Evolutionary conservation across 1,140 invertebrate genomes (phyloP).

Genomic region (Aphis craccivora): DNA sequence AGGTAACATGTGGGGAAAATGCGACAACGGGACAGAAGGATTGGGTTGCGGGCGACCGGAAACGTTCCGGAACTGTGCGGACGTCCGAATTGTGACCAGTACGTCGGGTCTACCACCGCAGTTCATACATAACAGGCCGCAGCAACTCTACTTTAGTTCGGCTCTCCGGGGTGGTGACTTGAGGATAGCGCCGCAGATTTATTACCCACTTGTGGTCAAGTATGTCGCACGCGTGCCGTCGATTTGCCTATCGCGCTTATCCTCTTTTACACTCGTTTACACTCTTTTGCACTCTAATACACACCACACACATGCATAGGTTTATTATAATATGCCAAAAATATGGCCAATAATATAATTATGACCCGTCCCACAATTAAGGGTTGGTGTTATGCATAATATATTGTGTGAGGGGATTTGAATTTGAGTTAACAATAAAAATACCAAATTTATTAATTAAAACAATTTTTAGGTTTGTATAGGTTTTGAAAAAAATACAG

Average conservation of each 20-base stretch:
- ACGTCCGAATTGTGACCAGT: conserved; percentile 80
- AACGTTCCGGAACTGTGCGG: conserved; percentile 88
- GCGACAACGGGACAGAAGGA: conserved; percentile 82
- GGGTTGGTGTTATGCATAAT: too few relatives aligned
- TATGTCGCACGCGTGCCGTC: conserved; percentile 63
- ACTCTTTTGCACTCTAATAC: not conserved
- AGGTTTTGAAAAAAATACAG: not conserved
- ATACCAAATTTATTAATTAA: not conserved
- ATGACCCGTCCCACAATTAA: too few relatives aligned
- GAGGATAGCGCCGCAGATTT: conserved; percentile 66
- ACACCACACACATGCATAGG: too few relatives aligned
- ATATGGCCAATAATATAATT: not conserved
- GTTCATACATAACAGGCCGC: conserved; percentile 69
- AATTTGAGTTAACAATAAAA: not conserved
- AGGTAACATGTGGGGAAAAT: conserved; percentile 89
- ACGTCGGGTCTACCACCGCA: conserved; percentile 74
- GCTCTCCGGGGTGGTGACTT: conserved; percentile 61
- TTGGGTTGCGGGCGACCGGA: conserved; percentile 86
- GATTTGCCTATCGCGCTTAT: not conserved
- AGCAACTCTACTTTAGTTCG: conserved; percentile 70
- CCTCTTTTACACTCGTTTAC: not conserved
- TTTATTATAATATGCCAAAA: too few relatives aligned
- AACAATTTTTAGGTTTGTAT: too few relatives aligned
- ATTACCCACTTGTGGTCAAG: conserved; percentile 78
- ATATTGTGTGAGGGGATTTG: too few relatives aligned